Conservation (phyloP, 2,113 vertebrate species). For the Megaptera novaeangliae region DNA sequence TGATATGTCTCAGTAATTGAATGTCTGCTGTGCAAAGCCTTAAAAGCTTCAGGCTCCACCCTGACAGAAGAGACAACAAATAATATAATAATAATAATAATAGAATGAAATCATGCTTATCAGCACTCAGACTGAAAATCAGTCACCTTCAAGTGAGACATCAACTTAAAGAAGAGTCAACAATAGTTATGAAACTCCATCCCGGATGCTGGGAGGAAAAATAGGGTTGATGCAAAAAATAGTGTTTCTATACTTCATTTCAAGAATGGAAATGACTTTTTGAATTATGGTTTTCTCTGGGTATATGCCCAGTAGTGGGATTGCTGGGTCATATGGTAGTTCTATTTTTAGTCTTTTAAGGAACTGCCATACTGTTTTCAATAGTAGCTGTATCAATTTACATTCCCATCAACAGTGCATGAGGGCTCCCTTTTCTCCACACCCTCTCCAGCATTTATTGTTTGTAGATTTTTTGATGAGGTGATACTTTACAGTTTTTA, state of each 20-base stretch:
- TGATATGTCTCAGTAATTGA: background rate
- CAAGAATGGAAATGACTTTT: background rate
- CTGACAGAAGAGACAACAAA: background rate
- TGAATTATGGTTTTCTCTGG: too few relatives aligned
- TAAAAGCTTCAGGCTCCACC: background rate
- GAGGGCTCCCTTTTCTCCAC: too few relatives aligned
- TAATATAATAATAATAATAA: background rate
- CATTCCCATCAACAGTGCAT: too few relatives aligned
- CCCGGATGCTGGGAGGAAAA: background rate
- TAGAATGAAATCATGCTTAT: background rate
- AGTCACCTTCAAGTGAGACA: background rate
- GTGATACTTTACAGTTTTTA: too few relatives aligned
- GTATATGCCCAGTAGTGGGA: too few relatives aligned
- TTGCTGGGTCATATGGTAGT: too few relatives aligned
- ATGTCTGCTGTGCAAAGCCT: background rate
- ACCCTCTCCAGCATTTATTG: too few relatives aligned
- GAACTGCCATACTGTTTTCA: too few relatives aligned
- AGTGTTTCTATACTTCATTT: background rate
- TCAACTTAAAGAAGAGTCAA: background rate
- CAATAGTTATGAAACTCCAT: background rate
- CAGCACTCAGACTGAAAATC: background rate
- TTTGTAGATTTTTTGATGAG: too few relatives aligned
- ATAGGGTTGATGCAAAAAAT: background rate
- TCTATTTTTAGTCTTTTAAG: too few relatives aligned
- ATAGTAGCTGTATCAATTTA: too few relatives aligned